A percentile compares a stretch with the other conserved stretches of the same genome.
These are phyloP conservation scores for Anastatus disparis DNA, from an alignment of 1,140 invertebrate genomes.

Conservation along the genomic window DNA sequence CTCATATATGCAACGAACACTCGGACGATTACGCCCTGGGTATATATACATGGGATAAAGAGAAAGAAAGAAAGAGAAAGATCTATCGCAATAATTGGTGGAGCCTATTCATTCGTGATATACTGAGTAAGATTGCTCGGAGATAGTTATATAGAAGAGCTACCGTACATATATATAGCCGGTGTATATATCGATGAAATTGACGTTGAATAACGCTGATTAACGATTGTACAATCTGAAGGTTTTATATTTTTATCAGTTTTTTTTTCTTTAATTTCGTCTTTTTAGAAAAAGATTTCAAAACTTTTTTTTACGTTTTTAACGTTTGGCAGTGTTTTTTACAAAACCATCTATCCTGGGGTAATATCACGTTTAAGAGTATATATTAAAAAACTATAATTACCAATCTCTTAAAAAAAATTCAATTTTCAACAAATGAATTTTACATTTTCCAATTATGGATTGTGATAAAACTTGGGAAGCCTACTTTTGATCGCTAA, in stretches of 20 bases:
- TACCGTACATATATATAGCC: no score
- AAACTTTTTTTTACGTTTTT: no score
- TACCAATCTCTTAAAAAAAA: no score
- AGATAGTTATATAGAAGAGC: conserved; percentile 3
- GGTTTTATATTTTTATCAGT: background rate
- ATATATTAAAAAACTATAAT: no score
- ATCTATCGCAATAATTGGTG: conserved; percentile 38
- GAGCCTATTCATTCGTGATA: conserved; percentile 38
- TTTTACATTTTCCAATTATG: no score
- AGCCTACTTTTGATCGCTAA: no score
- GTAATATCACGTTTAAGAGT: no score
- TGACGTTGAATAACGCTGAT: conserved; percentile 42
- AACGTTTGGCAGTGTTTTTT: no score
- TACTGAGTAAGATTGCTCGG: conserved; percentile 34
- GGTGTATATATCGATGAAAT: conserved; percentile 38
- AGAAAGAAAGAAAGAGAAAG: conserved; percentile 3
- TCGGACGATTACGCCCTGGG: conserved; percentile 17
- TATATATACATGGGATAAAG: background rate
- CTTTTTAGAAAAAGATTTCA: no score
- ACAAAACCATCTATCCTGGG: no score
- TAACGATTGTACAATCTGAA: conserved; percentile 32
- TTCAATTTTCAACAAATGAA: no score
- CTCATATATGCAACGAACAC: conserved; percentile 8
- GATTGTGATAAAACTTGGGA: no score
- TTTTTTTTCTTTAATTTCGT: background rate